Percentiles rank a stretch among this genome's conserved stretches.
Evolutionary conservation across 1,140 invertebrate genomes (phyloP).

Genomic region (Littorina saxatilis): DNA sequence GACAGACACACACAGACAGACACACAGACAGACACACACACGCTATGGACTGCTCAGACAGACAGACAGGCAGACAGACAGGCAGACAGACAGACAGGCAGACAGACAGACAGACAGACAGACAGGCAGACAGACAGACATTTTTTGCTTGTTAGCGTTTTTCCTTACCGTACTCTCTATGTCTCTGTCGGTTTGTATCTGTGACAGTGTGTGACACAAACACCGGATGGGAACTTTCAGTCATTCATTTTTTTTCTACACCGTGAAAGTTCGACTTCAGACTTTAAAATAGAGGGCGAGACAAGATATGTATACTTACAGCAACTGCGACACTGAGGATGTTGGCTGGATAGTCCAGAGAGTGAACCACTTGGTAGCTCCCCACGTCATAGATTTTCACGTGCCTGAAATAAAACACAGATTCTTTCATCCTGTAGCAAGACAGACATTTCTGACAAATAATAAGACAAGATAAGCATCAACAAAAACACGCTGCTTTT

Average conservation of each 20-base stretch:
- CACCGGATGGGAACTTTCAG: no score
- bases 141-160: no score
- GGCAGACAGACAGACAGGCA: neutral
- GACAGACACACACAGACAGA: conserved; percentile 20
- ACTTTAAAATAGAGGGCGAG: no score
- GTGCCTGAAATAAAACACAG: conserved; percentile 78
- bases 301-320: conserved; percentile 76
- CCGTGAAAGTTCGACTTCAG: no score
- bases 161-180: no score
- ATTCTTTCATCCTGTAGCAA: neutral
- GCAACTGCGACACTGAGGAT: conserved; percentile 90
- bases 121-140: neutral
- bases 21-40: conserved; percentile 15
- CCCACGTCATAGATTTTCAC: conserved; percentile 94
- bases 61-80: neutral
- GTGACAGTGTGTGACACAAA: no score
- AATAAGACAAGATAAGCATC: no score
- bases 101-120: neutral
- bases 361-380: conserved; percentile 91
- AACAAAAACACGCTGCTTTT: no score
- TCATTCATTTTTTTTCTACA: no score
- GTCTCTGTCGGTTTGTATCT: no score
- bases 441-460: neutral
- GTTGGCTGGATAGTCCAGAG: conserved; percentile 92
- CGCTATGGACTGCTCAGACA: neutral